These are phyloP conservation scores for Caranx ignobilis DNA, from an alignment of 2,113 vertebrate species.

Conservation along the genomic window DNA sequence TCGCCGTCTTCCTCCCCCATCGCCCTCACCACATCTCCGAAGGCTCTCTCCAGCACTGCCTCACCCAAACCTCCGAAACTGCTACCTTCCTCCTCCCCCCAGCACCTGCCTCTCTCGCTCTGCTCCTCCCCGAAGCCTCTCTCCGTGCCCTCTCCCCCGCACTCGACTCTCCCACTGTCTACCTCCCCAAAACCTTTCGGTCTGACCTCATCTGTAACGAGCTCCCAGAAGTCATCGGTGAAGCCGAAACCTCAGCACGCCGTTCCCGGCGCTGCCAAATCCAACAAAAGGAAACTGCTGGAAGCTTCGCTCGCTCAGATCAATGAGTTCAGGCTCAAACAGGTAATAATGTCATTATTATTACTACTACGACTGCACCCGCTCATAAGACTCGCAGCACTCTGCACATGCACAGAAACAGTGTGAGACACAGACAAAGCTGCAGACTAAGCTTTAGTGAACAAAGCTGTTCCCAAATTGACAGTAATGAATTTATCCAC, in stretches of 20 bases:
- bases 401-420: conserved; percentile 8
- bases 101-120: conserved; percentile 82
- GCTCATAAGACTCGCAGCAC: not conserved
- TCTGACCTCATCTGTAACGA: conserved; percentile 75
- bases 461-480: conserved; percentile 35
- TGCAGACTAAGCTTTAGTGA: conserved; percentile 17
- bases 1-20: conserved; percentile 80
- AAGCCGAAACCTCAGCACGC: conserved; percentile 63
- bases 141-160: conserved; percentile 82
- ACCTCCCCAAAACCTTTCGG: conserved; percentile 80
- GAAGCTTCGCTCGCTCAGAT: conserved; percentile 90
- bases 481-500: conserved; percentile 34
- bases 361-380: not conserved
- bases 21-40: conserved; percentile 78
- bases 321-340: conserved; percentile 93
- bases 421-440: not conserved
- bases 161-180: conserved; percentile 70
- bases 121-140: conserved; percentile 84
- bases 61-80: conserved; percentile 88
- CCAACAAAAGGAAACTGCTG: conserved; percentile 94
- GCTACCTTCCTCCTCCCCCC: conserved; percentile 79
- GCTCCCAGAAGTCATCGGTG: conserved; percentile 66
- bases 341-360: conserved; percentile 82
- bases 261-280: conserved; percentile 85
- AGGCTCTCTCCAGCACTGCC: conserved; percentile 56